Percentiles rank a stretch among this genome's conserved stretches.
These are phyloP conservation scores for Uria lomvia DNA, from an alignment of 2,113 vertebrate species.

Conservation along the genomic window DNA sequence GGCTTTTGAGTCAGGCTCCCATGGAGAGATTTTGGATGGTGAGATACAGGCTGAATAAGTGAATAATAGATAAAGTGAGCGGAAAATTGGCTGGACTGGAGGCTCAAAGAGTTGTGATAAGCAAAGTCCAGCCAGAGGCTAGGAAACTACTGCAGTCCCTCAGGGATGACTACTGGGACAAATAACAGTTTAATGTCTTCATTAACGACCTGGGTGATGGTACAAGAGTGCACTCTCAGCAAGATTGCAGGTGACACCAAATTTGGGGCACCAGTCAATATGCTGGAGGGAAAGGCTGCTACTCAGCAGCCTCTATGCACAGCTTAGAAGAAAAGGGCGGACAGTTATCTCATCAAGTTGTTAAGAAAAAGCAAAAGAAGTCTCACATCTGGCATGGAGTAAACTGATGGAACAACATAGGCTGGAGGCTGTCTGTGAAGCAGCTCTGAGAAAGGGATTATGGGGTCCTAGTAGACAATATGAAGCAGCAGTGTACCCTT, in stretches of 20 bases:
- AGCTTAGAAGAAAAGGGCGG: background rate
- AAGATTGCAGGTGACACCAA: background rate
- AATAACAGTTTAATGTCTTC: background rate
- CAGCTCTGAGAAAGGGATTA: background rate
- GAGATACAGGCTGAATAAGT: background rate
- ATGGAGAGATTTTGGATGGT: background rate
- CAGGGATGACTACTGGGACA: background rate
- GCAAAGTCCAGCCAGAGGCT: background rate
- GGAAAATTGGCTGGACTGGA: background rate
- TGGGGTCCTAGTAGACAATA: background rate
- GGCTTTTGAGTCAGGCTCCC: background rate
- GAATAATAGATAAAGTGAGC: background rate
- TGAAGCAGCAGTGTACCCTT: background rate
- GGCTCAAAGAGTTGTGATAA: background rate
- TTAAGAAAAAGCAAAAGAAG: background rate
- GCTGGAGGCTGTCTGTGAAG: background rate
- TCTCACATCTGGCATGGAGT: background rate
- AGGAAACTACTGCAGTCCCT: background rate
- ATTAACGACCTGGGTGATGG: background rate
- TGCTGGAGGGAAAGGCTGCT: background rate
- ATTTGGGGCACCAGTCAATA: background rate
- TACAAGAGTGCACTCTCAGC: background rate
- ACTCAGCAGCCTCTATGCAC: too few relatives aligned
- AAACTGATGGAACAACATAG: background rate
- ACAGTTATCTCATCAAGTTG: background rate